phyloP scores from a whole-genome alignment of 2,888 invertebrate species.

The Lepidochitona cinerea region DNA sequence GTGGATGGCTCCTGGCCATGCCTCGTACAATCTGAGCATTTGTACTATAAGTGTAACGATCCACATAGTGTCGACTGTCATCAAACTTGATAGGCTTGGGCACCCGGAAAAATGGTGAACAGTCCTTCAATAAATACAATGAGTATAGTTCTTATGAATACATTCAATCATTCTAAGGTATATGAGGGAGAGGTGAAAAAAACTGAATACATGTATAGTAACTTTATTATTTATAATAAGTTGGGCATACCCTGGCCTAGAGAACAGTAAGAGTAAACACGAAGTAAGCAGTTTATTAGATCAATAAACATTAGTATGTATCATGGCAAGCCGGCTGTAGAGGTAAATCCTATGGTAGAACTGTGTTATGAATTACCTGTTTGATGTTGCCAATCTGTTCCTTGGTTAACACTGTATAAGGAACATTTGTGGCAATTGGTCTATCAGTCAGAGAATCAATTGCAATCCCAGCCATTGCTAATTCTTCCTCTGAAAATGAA shows the following conservation, averaged over 20 bases:
- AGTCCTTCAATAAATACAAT: slow-evolving; percentile 38
- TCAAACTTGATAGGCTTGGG: slow-evolving; percentile 8
- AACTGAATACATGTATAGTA: too few relatives aligned
- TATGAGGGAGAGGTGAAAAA: too few relatives aligned
- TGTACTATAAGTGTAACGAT: slow-evolving; percentile 55
- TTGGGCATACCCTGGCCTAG: background rate
- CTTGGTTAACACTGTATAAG: slow-evolving; percentile 65
- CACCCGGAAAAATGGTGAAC: slow-evolving; percentile 48
- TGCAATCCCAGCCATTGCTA: background rate
- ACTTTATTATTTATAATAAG: background rate
- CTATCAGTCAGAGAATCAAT: slow-evolving; percentile 60
- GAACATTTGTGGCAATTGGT: slow-evolving; percentile 64
- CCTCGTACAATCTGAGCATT: slow-evolving; percentile 57
- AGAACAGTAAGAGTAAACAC: background rate
- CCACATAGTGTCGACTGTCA: slow-evolving; percentile 39
- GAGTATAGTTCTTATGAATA: background rate
- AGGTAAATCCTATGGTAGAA: too few relatives aligned
- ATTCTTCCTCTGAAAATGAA: too few relatives aligned
- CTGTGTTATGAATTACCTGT: too few relatives aligned
- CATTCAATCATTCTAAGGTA: background rate
- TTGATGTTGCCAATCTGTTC: slow-evolving; percentile 61
- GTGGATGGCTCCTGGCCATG: slow-evolving; percentile 41
- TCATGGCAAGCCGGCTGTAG: too few relatives aligned
- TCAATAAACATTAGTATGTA: background rate
- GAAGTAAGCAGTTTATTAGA: background rate